These are phyloP conservation scores for Hormaphis cornu DNA, from an alignment of 1,140 invertebrate species.

Conservation along the genomic window DNA sequence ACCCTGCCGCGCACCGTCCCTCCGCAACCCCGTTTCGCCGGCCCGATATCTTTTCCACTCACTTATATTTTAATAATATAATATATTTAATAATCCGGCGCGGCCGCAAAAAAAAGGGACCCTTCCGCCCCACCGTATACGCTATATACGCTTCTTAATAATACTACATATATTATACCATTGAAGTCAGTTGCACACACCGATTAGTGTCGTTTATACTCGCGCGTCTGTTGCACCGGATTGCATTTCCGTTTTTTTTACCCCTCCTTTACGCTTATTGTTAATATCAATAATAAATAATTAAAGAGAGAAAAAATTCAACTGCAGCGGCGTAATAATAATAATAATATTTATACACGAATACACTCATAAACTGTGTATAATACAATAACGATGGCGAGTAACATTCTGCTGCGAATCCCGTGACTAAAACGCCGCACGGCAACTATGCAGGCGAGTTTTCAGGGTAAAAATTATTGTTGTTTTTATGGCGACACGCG, in stretches of 20 bases:
- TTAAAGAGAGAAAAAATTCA: slow-evolving; percentile 11
- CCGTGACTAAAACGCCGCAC: slow-evolving; percentile 3
- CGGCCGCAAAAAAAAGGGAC: slow-evolving; percentile 21
- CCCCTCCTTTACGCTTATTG: neutral
- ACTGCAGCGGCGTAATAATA: too few relatives aligned
- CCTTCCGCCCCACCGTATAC: slow-evolving; percentile 2
- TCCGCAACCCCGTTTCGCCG: neutral
- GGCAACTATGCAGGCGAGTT: neutral
- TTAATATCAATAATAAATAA: slow-evolving; percentile 20
- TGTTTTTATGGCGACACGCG: slow-evolving; percentile 10
- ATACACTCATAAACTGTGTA: too few relatives aligned
- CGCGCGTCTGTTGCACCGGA: slow-evolving; percentile 18
- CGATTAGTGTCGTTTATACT: slow-evolving; percentile 17
- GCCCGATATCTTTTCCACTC: slow-evolving; percentile 27
- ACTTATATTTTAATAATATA: slow-evolving; percentile 28
- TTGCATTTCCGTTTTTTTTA: neutral
- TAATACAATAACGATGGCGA: neutral
- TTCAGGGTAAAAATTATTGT: slow-evolving; percentile 2
- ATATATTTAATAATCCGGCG: slow-evolving; percentile 24
- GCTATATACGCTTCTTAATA: too few relatives aligned
- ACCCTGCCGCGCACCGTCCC: too few relatives aligned
- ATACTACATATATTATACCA: too few relatives aligned
- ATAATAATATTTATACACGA: too few relatives aligned
- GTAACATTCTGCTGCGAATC: neutral
- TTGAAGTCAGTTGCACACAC: slow-evolving; percentile 26